Base-by-base conservation (phyloP, 1,140 invertebrate species). In the Radopholus similis region DNA sequence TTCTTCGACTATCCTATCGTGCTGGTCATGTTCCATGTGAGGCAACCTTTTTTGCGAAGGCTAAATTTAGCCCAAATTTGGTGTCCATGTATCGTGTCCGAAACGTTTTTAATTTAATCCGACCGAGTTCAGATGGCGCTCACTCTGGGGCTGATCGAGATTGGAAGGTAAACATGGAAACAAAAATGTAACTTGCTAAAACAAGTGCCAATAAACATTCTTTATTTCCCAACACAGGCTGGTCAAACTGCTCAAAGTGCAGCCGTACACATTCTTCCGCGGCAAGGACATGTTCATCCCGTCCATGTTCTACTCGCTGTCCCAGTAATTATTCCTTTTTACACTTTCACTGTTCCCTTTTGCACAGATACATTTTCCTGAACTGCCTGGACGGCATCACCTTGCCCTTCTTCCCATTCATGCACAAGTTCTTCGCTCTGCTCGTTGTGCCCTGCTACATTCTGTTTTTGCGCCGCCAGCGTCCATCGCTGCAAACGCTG, bases 321-420 rank as follows among this genome's bases (percentile, higher is more conserved):
- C 86, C 62, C 59, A 62, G 59, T 62, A 18, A 42, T 5, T 47
- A 23, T 4, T 23, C 44, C 32, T 23, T 28, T 18, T 8, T 62
- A 21, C 34, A 0, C n/a, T 26, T 40, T 30, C 28, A 5, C 9
- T 44, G 30, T 23, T 28, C 47, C n/a, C 47, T 4, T 5, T 62
- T 62, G 28, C 28, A 18, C 18, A 80, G 84, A 28, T 80, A 85
- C 5, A 71, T 86, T n/a, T 82, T 83, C 26, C 75, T 86, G 2
- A 80, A 78, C 65, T 85, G 86, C 6, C 72, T 86, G 2, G 82
- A 83, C 68, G 83, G 85, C 35, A 86, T 87, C 83, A 86, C 86
- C 64, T 83, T 87, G 64, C 86, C 86, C 3, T 84, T 87, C 83
- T 87, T 87, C 77, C 84, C 84, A 3, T 85, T 86, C 18, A 67